Evolutionary conservation across 2,797 vertebrate species (phyloP).

Genomic region (Tokudaia muenninki): DNA sequence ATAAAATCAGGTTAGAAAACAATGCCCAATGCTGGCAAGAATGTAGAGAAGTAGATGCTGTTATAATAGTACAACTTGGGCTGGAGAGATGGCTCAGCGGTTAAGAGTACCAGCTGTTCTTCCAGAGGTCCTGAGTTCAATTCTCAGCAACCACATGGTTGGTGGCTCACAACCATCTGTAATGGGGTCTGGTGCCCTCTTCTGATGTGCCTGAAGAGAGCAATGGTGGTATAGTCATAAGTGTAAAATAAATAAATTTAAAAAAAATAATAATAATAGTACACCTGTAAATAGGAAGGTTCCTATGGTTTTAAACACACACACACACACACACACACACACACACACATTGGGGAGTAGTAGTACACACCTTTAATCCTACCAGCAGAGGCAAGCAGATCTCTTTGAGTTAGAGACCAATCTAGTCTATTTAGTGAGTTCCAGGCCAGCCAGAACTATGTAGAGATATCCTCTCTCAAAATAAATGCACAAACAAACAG

Average conservation of each 20-base stretch:
- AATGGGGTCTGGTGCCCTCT: too few species aligned
- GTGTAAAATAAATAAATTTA: too few species aligned
- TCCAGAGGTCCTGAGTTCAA: too few species aligned
- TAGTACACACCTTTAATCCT: not conserved
- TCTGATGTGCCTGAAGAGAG: too few species aligned
- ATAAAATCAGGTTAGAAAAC: not conserved
- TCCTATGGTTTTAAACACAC: constrained; percentile 15
- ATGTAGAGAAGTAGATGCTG: not conserved
- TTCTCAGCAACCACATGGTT: too few species aligned
- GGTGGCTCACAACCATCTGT: too few species aligned
- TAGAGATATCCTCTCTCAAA: not conserved
- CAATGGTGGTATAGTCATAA: too few species aligned
- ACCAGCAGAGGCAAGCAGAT: not conserved
- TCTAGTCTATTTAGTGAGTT: not conserved
- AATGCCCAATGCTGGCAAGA: not conserved
- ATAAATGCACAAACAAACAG: not conserved
- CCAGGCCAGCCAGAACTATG: not conserved
- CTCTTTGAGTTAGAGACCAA: not conserved
- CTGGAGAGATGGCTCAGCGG: too few species aligned
- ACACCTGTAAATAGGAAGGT: not conserved
- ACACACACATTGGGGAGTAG: not conserved
- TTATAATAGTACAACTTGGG: not conserved
- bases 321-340: not conserved
- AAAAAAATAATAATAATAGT: not conserved
- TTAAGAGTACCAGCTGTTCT: too few species aligned